These are phyloP conservation scores for Sepiola atlantica DNA, from an alignment of 2,888 invertebrate genomes.

Conservation along the genomic window DNA sequence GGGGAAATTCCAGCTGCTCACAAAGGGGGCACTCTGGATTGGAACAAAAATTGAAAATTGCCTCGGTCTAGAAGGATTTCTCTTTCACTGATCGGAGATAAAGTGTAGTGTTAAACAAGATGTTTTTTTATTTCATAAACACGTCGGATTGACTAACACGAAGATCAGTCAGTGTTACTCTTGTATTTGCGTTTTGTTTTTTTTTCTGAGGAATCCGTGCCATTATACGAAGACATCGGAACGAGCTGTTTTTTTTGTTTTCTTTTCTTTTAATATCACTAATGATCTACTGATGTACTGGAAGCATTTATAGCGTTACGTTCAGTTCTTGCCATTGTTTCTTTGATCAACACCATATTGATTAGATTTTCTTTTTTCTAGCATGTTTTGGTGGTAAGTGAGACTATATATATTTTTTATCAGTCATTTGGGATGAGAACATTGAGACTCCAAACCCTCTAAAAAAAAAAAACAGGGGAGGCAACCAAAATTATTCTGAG, in stretches of 20 bases:
- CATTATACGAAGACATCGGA: background rate
- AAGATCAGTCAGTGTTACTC: background rate
- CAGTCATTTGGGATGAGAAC: conserved; percentile 20
- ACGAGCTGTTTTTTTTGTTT: background rate
- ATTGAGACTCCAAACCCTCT: background rate
- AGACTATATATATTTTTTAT: background rate
- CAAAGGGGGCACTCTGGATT: no score
- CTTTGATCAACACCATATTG: background rate
- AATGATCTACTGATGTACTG: background rate
- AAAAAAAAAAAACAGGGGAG: background rate
- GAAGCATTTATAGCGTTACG: background rate
- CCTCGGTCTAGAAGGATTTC: no score
- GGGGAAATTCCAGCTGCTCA: no score
- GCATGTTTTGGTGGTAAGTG: conserved; percentile 14
- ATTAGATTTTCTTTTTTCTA: background rate
- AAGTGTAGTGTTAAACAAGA: no score
- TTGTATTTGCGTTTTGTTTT: background rate
- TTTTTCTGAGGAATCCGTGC: background rate
- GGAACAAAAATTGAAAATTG: no score
- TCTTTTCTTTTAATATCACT: background rate
- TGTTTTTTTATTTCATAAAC: no score
- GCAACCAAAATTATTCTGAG: background rate
- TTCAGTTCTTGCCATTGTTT: background rate
- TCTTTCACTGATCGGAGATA: no score
- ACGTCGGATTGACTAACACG: no score